Base-by-base conservation (phyloP, 2,888 invertebrate species). In the Agelastica alni region DNA sequence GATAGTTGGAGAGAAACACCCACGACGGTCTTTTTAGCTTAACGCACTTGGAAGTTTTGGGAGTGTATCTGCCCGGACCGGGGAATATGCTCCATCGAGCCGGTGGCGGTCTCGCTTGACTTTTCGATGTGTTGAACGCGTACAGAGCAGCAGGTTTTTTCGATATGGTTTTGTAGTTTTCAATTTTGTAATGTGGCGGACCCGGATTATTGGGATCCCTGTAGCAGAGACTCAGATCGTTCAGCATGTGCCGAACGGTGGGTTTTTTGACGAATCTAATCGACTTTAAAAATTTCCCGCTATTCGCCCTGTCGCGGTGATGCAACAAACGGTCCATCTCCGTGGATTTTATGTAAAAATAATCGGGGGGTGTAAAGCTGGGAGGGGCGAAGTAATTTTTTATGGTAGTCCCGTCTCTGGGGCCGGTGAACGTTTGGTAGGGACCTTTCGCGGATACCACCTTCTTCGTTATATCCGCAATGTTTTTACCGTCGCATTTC, bases 161-260 rank as follows among this genome's bases (percentile, higher is more conserved):
- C 0, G 34, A 22, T 43, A 22, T 17, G 17, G 26, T 9, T 2
- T 26, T 16, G 22, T 44, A 51, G n/a, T 47, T 51, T 5, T 17
- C 28, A 26, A 47, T 13, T 16, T 67, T 57, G 58, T 83, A 82
- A 47, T 74, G 66, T 0, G 78, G 78, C 0, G 85, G 83, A 0
- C 83, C 80, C 0, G 85, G 85, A 1, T 80, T 79, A 0, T 72
- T 63, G 0, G 81, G 78, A 42, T 78, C 74, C 36, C 76, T 77
- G 17, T 77, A 71, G 61, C 81, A 80, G 71, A 82, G 75, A 1
- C 79, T 71, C 9, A 80, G 53, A 60, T 85, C 80, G 2, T 77
- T 77, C 31, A 84, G 64, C 61, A 81, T 77, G 45, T 72, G 75
- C 7, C 84, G 75, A 1, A 79, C 75, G 37, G 78, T 75, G 16